These are phyloP conservation scores for Glaucopsyche alexis DNA, from an alignment of 2,888 invertebrate genomes.

Conservation along the genomic window DNA sequence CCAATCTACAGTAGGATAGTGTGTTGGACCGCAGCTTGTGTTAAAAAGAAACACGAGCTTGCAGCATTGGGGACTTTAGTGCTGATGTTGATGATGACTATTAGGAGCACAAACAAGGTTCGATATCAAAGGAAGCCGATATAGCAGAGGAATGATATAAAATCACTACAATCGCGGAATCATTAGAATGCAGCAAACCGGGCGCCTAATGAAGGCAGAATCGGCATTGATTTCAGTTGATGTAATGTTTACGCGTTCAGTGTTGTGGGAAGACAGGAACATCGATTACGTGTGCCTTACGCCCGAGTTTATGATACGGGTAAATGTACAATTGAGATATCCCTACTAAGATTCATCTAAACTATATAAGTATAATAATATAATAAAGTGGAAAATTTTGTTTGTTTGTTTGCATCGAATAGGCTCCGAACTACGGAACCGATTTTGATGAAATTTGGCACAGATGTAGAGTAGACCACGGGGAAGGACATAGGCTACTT, in stretches of 20 bases:
- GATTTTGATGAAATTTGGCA: too few species aligned
- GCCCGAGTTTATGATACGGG: slow-evolving; percentile 5
- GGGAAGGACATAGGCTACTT: too few species aligned
- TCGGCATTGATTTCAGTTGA: slow-evolving; percentile 70
- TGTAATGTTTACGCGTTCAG: slow-evolving; percentile 69
- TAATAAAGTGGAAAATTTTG: too few species aligned
- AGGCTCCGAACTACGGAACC: too few species aligned
- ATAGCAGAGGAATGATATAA: slow-evolving; percentile 68
- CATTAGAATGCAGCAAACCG: slow-evolving; percentile 77
- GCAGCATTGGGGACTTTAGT: not conserved
- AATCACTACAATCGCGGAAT: slow-evolving; percentile 70
- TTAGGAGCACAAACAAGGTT: not conserved
- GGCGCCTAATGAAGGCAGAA: slow-evolving; percentile 77
- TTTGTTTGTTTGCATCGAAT: too few species aligned
- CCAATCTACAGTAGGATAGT: not conserved
- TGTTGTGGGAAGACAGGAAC: slow-evolving; percentile 53
- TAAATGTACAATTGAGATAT: not conserved
- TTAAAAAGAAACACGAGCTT: not conserved
- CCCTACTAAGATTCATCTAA: not conserved
- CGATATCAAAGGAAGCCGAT: slow-evolving; percentile 68
- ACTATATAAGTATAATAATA: too few species aligned
- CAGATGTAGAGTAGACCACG: too few species aligned
- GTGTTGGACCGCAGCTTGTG: not conserved
- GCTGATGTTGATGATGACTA: not conserved
- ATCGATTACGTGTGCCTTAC: slow-evolving; percentile 40